These are phyloP conservation scores for Drosophila azteca DNA, from an alignment of 1,140 invertebrate species.

Conservation along the genomic window DNA sequence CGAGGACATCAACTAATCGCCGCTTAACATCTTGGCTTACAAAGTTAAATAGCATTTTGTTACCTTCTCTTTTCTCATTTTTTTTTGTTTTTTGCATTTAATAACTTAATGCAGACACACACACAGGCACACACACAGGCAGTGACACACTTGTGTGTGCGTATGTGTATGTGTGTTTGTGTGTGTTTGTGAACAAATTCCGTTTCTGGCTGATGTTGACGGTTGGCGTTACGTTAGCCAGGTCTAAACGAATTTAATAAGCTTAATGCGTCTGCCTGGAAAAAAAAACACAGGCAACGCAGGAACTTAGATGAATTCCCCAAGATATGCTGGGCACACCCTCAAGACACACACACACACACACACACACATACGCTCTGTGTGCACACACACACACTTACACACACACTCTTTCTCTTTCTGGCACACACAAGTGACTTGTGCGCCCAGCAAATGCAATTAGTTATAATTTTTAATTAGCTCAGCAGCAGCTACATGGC, in stretches of 20 bases:
- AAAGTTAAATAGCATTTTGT: conserved; percentile 54
- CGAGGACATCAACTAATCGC: conserved; percentile 69
- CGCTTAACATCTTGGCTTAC: conserved; percentile 72
- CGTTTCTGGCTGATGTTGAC: conserved; percentile 39
- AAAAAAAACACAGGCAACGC: conserved; percentile 48
- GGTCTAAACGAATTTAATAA: conserved; percentile 71
- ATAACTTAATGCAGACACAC: conserved; percentile 71
- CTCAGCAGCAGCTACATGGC: conserved; percentile 57
- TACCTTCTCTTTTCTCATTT: conserved; percentile 32
- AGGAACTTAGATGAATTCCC: conserved; percentile 78
- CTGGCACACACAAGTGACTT: conserved; percentile 37
- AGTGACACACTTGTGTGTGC: conserved; percentile 3
- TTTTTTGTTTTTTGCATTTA: conserved; percentile 65
- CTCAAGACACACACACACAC: conserved; percentile 57
- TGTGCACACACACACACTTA: conserved; percentile 9
- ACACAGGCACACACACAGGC: not conserved
- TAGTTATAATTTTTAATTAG: conserved; percentile 82
- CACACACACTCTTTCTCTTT: conserved; percentile 7
- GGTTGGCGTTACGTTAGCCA: conserved; percentile 19
- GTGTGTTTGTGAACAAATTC: conserved; percentile 21
- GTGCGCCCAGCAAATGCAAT: conserved; percentile 76
- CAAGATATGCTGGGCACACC: conserved; percentile 78
- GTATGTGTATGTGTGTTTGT: conserved; percentile 31
- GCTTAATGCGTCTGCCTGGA: conserved; percentile 71
- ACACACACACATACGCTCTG: not conserved